Conservation (phyloP, 2,888 invertebrate species). For the Eupithecia exiguata region DNA sequence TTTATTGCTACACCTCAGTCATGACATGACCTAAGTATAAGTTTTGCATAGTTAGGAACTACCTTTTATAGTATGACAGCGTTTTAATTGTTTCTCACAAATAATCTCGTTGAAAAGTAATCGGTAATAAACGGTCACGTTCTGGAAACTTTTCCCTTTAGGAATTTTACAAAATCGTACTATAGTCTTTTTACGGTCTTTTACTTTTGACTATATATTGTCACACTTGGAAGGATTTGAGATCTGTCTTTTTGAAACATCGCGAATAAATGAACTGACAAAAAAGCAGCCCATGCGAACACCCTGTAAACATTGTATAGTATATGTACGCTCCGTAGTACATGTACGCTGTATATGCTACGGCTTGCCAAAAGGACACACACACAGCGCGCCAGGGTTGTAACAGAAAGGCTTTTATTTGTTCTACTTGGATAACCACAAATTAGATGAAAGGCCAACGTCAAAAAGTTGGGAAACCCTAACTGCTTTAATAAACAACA, state of each 20-base stretch:
- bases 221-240: background rate
- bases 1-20: too few species aligned
- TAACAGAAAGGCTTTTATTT: constrained; percentile 19
- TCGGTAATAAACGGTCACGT: background rate
- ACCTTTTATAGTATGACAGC: background rate
- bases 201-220: background rate
- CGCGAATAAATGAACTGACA: background rate
- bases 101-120: background rate
- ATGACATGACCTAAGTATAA: background rate
- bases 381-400: constrained; percentile 40
- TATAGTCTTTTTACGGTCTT: too few species aligned
- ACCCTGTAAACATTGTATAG: background rate
- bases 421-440: background rate
- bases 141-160: background rate
- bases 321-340: too few species aligned
- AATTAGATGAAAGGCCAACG: background rate
- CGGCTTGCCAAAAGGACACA: constrained; percentile 50
- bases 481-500: background rate
- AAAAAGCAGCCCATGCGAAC: background rate
- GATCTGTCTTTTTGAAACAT: background rate
- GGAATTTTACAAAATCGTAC: background rate
- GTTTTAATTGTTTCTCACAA: background rate
- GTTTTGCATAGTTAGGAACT: background rate
- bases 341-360: background rate
- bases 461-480: background rate